Evolutionary conservation across 2,888 invertebrate species (phyloP).

Genomic region (Hofmannophila pseudospretella): DNA sequence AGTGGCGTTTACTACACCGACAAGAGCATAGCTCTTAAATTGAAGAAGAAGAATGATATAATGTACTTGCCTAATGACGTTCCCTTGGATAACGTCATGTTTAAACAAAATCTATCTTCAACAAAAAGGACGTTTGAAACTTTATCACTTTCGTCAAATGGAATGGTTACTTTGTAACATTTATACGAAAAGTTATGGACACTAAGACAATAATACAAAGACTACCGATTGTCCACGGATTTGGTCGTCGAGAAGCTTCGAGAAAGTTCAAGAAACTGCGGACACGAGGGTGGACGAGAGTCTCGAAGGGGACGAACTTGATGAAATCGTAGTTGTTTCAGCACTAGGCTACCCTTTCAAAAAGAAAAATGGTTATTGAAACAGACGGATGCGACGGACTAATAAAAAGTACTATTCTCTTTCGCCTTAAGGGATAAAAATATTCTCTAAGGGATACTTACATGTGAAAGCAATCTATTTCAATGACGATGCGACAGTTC

Average conservation of each 20-base stretch:
- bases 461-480: neutral
- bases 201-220: neutral
- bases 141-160: neutral
- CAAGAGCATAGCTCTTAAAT: too few relatives aligned
- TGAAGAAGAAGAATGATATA: too few relatives aligned
- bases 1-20: too few relatives aligned
- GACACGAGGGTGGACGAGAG: too few relatives aligned
- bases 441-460: conserved; percentile 1
- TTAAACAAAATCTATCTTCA: too few relatives aligned
- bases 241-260: neutral
- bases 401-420: conserved; percentile 7
- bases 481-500: too few relatives aligned
- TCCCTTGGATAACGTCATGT: too few relatives aligned
- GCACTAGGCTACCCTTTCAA: conserved; percentile 6
- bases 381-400: conserved; percentile 4
- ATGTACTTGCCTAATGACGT: too few relatives aligned
- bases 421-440: neutral
- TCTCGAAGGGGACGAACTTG: neutral
- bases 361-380: conserved; percentile 15
- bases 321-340: conserved; percentile 11
- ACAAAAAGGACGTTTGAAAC: neutral
- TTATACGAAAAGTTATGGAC: too few relatives aligned
- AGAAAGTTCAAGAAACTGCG: neutral
- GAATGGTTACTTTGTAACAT: too few relatives aligned
- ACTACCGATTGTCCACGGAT: neutral